Percentiles rank a stretch among this genome's conserved stretches.
Evolutionary conservation across 1,140 invertebrate species (phyloP).

Genomic region (Panulirus ornatus): DNA sequence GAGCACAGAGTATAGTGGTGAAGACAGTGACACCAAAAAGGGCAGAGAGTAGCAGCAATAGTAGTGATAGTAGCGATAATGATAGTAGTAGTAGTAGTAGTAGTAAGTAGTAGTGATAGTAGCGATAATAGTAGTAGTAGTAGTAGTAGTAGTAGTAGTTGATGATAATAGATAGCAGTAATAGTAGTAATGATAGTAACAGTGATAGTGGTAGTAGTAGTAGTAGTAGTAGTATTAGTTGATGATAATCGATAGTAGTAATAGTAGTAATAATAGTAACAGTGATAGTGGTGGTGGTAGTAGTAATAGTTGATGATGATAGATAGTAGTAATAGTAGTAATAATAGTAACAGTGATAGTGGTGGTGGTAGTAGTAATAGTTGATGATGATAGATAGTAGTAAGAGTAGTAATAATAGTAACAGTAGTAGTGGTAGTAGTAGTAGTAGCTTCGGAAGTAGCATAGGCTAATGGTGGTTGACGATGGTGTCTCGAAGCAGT

Average conservation of each 20-base stretch:
- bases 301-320: not conserved
- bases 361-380: not conserved
- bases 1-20: not conserved
- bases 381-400: too few relatives aligned
- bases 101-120: not conserved
- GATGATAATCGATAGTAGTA: conserved; percentile 1
- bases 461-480: too few relatives aligned
- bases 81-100: not conserved
- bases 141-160: not conserved
- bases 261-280: not conserved
- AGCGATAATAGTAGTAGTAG: not conserved
- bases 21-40: too few relatives aligned
- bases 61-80: not conserved
- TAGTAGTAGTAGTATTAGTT: not conserved
- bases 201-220: conserved; percentile 1
- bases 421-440: too few relatives aligned
- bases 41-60: not conserved
- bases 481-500: too few relatives aligned
- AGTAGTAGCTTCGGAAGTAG: too few relatives aligned
- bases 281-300: not conserved
- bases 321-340: not conserved
- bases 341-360: not conserved
- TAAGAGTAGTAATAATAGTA: too few relatives aligned
- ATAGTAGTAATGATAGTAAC: not conserved
- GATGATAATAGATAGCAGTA: not conserved